Base-by-base conservation (phyloP, 2,888 invertebrate species). In the Cataglyphis altisquamis region DNA sequence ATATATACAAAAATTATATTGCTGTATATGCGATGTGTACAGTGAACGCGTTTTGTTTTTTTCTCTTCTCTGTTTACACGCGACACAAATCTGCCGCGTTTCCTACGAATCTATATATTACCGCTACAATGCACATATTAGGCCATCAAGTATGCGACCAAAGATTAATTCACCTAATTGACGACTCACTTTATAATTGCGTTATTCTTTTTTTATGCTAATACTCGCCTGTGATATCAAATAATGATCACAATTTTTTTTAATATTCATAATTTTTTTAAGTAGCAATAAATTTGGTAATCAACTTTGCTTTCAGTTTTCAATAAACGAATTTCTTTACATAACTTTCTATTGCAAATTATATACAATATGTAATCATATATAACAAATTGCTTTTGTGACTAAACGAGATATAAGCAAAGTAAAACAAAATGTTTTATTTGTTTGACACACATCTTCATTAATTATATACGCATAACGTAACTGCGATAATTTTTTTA, bases 121-220 rank as follows among this genome's bases (percentile, higher is more conserved):
- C 6, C 36, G n/a, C 32, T 57, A n/a, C 18, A 45, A 12, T 78
- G 25, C 45, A 36, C 32, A 52, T 48, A 15, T 60, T 12, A 67
- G 25, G 25, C 39, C 25, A 67, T 67, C 21, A 64, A 48, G 55
- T 78, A 67, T 64, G 57, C 75, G 63, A 80, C 88, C 86, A 86
- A 90, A 89, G 85, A 86, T 52, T 85, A 86, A 84, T 67, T 66
- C 74, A 64, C 6, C 12, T 80, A 6, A 68, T 62, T 52, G 15
- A 72, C 39, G 21, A 0, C n/a, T n/a, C 18, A 4, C 36, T 39
- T 64, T 48, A 52, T n/a, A 64, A 39, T 60, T 41, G 29, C 8
- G 5, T 62, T 25, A 12, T 68, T 68, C 15, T 15, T n/a, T 18
- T 52, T 29, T 52, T 64, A 55, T 21, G 18, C 3, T 75, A 52